A percentile compares a stretch with the other conserved stretches of the same genome.
These are phyloP conservation scores for Mus minutoides DNA, from an alignment of 2,797 vertebrate genomes.

Conservation along the genomic window DNA sequence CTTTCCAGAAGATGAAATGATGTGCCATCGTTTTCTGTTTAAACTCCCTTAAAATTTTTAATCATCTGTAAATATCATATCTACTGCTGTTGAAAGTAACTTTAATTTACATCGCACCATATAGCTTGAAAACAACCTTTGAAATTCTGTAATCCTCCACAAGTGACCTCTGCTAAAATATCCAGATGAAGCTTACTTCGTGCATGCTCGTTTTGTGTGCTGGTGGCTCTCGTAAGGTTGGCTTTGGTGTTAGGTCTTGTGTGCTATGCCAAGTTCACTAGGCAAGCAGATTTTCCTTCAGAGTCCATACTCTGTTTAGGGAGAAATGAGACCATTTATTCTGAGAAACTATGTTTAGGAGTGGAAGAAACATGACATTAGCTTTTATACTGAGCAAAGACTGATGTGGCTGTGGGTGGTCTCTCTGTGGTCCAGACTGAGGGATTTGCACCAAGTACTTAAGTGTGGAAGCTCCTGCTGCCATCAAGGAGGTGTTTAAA, in stretches of 20 bases:
- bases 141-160: conserved; percentile 75
- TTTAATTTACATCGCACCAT: conserved; percentile 78
- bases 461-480: conserved; percentile 57
- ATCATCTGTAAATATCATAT: conserved; percentile 86
- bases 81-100: conserved; percentile 78
- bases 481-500: conserved; percentile 61
- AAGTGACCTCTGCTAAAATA: conserved; percentile 78
- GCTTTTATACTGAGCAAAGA: conserved; percentile 46
- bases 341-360: conserved; percentile 71
- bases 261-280: conserved; percentile 77
- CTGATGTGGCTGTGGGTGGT: conserved; percentile 42
- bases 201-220: conserved; percentile 84
- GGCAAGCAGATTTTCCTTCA: conserved; percentile 73
- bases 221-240: conserved; percentile 78
- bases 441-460: conserved; percentile 61
- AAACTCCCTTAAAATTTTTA: conserved; percentile 83
- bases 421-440: conserved; percentile 29
- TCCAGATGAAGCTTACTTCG: conserved; percentile 70
- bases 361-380: conserved; percentile 45
- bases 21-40: conserved; percentile 87
- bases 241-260: conserved; percentile 75
- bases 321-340: conserved; percentile 50
- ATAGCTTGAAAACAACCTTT: conserved; percentile 76
- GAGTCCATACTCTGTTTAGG: conserved; percentile 64
- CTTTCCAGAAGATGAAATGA: conserved; percentile 84